phyloP scores from a whole-genome alignment of 2,113 vertebrate genomes.

The Cyprinodon variegatus region DNA sequence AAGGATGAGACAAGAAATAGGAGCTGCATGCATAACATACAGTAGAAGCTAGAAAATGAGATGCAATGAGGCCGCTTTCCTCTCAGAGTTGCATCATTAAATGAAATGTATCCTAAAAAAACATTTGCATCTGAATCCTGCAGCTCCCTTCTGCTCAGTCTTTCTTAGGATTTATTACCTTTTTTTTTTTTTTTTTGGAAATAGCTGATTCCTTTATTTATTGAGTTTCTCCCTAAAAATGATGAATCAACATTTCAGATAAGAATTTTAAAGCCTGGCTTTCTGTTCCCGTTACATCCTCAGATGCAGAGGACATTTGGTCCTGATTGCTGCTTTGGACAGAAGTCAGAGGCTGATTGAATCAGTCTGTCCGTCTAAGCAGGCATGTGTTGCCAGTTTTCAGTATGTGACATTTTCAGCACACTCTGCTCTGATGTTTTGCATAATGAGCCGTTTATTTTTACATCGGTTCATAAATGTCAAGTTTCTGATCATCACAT shows the following conservation, averaged over 20 bases:
- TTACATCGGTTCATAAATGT: slow-evolving; percentile 11
- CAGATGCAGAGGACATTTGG: background rate
- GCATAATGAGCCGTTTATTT: background rate
- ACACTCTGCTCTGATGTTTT: background rate
- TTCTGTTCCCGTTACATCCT: background rate
- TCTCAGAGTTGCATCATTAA: background rate
- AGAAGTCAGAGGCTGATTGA: background rate
- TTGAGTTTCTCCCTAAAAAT: background rate
- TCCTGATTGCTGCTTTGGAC: background rate
- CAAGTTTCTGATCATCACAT: background rate
- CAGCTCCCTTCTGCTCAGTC: background rate
- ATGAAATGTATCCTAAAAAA: background rate
- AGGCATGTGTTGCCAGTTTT: background rate
- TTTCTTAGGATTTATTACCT: background rate
- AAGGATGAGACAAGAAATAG: slow-evolving; percentile 42
- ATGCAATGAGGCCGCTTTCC: background rate
- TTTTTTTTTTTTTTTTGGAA: too few relatives aligned
- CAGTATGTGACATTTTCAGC: slow-evolving; percentile 3
- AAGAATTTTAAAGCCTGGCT: background rate
- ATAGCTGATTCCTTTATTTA: too few relatives aligned
- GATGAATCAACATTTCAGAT: background rate
- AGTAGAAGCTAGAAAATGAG: background rate
- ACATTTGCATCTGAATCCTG: background rate
- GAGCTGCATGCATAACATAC: background rate
- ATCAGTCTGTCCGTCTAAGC: background rate